Evolutionary conservation across 2,797 vertebrate species (phyloP).

Genomic region (Hemibagrus guttatus): DNA sequence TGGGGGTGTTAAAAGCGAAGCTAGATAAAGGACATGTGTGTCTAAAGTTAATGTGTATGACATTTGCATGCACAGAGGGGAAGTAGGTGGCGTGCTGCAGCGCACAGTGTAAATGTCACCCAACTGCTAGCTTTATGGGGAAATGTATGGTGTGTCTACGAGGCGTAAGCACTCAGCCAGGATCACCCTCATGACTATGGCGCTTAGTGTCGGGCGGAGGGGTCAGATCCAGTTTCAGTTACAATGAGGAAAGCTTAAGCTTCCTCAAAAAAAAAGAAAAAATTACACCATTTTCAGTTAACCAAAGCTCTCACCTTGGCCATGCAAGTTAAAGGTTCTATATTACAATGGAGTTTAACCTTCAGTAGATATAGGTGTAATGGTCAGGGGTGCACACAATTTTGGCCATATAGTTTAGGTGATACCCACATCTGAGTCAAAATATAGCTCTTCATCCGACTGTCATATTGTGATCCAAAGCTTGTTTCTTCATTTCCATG

Average conservation of each 20-base stretch:
- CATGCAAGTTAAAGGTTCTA: neutral
- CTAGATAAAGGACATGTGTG: constrained; percentile 52
- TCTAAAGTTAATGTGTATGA: constrained; percentile 54
- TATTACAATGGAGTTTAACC: neutral
- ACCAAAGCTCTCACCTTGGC: too few species aligned
- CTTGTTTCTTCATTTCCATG: too few species aligned
- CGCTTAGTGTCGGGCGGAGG: constrained; percentile 13
- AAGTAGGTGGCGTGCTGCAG: constrained; percentile 38
- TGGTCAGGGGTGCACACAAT: neutral
- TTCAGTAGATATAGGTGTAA: neutral
- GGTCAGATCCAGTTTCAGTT: neutral
- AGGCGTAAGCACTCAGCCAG: constrained; percentile 38
- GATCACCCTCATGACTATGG: constrained; percentile 27
- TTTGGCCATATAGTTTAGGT: neutral
- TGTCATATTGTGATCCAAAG: too few species aligned
- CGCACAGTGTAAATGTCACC: constrained; percentile 54
- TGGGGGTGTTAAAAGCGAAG: constrained; percentile 5
- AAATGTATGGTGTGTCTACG: constrained; percentile 45
- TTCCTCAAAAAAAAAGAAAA: neutral
- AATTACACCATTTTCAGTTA: too few species aligned
- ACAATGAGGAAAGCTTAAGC: neutral
- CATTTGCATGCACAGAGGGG: constrained; percentile 50
- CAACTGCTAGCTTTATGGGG: constrained; percentile 45
- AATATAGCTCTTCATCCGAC: neutral
- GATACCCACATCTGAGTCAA: neutral